Conservation (phyloP, 2,113 vertebrate species). For the Propithecus coquereli region DNA sequence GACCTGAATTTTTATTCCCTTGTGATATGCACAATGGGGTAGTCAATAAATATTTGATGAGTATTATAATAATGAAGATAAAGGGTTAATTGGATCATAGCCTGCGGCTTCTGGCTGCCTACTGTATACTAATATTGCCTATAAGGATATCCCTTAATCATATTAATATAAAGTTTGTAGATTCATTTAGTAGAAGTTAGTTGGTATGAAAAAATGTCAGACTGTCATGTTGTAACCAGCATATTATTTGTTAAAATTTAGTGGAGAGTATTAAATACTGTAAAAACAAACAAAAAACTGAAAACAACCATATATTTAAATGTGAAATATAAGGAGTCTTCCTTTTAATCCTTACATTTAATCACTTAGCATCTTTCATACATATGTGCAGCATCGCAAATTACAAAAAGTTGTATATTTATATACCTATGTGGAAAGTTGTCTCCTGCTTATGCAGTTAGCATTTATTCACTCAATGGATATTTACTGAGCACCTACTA, state of each 20-base stretch:
- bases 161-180: neutral
- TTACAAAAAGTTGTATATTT: neutral
- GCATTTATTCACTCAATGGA: neutral
- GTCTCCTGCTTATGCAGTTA: conserved; percentile 42
- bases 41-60: neutral
- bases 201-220: neutral
- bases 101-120: neutral
- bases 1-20: neutral
- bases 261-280: neutral
- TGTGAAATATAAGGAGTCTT: neutral
- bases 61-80: neutral
- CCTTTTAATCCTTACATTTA: neutral
- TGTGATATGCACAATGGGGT: neutral
- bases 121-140: neutral
- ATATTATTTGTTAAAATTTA: conserved; percentile 14
- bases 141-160: neutral
- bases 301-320: neutral
- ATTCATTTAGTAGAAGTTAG: neutral
- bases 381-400: neutral
- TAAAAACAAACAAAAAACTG: neutral
- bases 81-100: neutral
- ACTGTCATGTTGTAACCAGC: neutral
- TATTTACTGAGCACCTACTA: neutral
- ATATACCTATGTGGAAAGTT: neutral
- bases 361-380: neutral